Base-by-base conservation (phyloP, 2,113 vertebrate species). In the Cyanoderma ruficeps region DNA sequence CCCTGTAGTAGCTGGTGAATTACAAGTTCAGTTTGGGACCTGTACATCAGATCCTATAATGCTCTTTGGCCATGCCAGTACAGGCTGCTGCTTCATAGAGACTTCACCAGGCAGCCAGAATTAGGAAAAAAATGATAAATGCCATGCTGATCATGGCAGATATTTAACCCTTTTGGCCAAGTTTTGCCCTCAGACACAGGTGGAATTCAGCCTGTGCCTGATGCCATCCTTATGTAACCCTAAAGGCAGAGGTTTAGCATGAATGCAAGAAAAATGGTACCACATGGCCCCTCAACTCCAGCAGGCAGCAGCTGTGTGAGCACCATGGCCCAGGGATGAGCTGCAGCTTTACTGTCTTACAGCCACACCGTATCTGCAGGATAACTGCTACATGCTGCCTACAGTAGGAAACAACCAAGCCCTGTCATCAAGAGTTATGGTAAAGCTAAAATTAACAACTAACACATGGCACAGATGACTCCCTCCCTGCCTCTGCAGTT, bases 371-470 rank as follows among this genome's bases (percentile, higher is more conserved):
- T 53, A 83, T 78, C 86, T 96, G 71, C 83, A 90, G 76, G 80
- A 89, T 92, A 94, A 95, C 90, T 89, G 90, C 93, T 96, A 92
- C 94, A 93, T 30, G 69, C 82, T 95, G 94, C 80, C 93, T 97
- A 92, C 94, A 94, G 94, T 15, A 94, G 90, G 72, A 90, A 96
- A 97, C 92, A 96, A 94, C 93, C 90, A 44, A 90, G 61, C 76
- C 88, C 92, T 96, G 96, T 96, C 92, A 68, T 88, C 93, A 89
- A 42, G 93, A 92, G 88, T 90, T 93, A 92, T 60, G 80, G 90
- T 87, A 92, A 95, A 92, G 80, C 96, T 97, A 96, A 95, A 94
- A 93, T 92, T 96, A 97, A 97, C 90, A 89, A 60, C 88, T 86
- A 93, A 93, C 94, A 95, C 93, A 87, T 94, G 90, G 96, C 86